Base-by-base conservation (phyloP, 2,888 invertebrate genomes). In the Leucoma salicis region DNA sequence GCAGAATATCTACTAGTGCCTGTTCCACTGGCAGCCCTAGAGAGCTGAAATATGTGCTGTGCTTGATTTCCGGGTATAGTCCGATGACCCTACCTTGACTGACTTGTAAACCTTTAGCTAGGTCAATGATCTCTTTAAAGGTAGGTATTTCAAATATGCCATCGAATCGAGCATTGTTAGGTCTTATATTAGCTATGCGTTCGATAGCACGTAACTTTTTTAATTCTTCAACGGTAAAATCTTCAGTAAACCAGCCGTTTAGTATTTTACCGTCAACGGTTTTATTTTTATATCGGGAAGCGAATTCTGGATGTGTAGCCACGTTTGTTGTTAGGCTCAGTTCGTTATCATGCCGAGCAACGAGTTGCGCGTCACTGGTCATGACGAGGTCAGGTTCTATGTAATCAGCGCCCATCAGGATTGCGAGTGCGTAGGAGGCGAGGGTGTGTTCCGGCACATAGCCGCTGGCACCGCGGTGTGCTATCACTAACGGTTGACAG, bases 361-460 rank as follows among this genome's bases (percentile, higher is more conserved):
- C 63, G 6, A 87, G 49, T 12, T 77, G 62, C 8, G 78, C 78
- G 31, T 89, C 88, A 15, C 70, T 76, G 0, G 87, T 86, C 70
- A 83, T 84, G 2, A 88, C 88, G 24, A 88, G 67, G 43, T 88
- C 88, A 0, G 88, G 88, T 48, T 89, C 88, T 0, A 88, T 69
- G 50, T 82, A 88, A 59, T 88, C 87, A 1, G 86, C 77, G 1
- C 86, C 87, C 78, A 87, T 76, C 0, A 82, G 78, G 35, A 86
- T 71, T 1, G 88, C 81, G 2, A 89, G 68, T 0, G 86, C 79
- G 46, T 88, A 89, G 1, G 88, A 73, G 2, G 79, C 87, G 12
- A 86, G 72, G 0, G 88, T 89, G 49, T 89, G 88, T 51, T 89
- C 88, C 0, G 88, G 86, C 0, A 81, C 79, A 47, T 88, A 88